These are phyloP conservation scores for Xerus inauris DNA, from an alignment of 2,113 vertebrate species.

Conservation along the genomic window DNA sequence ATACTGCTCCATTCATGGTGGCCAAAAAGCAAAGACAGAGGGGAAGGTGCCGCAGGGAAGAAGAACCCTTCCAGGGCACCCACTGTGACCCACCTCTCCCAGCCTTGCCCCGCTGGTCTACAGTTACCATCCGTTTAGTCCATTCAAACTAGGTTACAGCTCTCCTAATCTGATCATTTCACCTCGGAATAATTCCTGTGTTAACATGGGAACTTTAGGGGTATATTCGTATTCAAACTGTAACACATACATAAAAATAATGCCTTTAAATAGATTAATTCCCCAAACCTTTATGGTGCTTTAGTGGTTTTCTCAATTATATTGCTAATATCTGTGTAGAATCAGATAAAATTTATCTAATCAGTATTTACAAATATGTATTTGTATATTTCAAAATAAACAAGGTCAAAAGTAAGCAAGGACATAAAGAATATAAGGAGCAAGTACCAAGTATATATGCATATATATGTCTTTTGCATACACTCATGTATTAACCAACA, in stretches of 20 bases:
- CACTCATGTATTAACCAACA: not conserved
- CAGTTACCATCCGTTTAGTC: no score
- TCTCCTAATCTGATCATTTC: no score
- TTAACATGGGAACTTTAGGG: no score
- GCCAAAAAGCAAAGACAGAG: no score
- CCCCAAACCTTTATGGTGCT: not conserved
- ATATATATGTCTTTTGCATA: not conserved
- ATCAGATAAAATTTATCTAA: not conserved
- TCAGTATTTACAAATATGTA: not conserved
- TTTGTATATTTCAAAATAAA: constrained; percentile 10
- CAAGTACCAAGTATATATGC: not conserved
- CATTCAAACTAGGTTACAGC: no score
- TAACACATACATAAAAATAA: not conserved
- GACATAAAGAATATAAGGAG: not conserved
- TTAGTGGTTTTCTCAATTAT: constrained; percentile 8
- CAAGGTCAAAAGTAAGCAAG: not conserved
- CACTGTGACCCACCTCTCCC: no score
- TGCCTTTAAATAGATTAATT: not conserved
- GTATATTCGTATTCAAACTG: no score
- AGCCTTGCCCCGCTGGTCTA: no score
- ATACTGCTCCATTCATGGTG: no score
- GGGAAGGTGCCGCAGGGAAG: no score
- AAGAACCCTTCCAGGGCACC: no score
- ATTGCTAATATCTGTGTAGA: not conserved
- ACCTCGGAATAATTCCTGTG: no score